phyloP scores from a whole-genome alignment of 2,113 vertebrate genomes.

The Nicator chloris region DNA sequence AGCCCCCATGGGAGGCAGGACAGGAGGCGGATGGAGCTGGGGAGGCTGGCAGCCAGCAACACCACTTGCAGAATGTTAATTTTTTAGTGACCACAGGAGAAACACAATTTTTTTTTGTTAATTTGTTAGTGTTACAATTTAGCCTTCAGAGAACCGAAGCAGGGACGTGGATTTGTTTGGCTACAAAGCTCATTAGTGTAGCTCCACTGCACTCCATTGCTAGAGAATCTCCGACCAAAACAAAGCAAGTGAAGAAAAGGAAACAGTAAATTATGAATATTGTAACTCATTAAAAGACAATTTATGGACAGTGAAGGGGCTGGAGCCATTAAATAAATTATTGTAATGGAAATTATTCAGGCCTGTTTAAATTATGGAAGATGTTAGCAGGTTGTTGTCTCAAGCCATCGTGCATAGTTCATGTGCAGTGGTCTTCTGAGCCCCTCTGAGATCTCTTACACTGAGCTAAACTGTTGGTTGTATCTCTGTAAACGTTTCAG shows the following conservation, averaged over 20 bases:
- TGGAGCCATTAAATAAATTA: not conserved
- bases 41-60: not conserved
- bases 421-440: not conserved
- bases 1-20: fast-evolving
- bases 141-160: not conserved
- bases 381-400: not conserved
- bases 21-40: not conserved
- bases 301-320: conserved; percentile 11
- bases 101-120: not conserved
- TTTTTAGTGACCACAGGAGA: not conserved
- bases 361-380: conserved; percentile 22
- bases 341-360: conserved; percentile 20
- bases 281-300: conserved; percentile 5
- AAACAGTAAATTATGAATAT: not conserved
- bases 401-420: not conserved
- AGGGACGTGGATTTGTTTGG: not conserved
- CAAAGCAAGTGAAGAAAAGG: not conserved
- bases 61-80: not conserved
- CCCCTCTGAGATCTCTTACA: not conserved
- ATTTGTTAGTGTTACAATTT: not conserved
- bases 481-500: not conserved
- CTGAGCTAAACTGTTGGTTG: not conserved
- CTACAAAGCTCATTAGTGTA: not conserved
- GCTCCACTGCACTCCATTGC: not conserved
- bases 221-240: not conserved